A percentile compares a stretch with the other conserved stretches of the same genome.
Evolutionary conservation across 2,888 invertebrate species (phyloP).

Genomic region (Trachelus iudaicus): DNA sequence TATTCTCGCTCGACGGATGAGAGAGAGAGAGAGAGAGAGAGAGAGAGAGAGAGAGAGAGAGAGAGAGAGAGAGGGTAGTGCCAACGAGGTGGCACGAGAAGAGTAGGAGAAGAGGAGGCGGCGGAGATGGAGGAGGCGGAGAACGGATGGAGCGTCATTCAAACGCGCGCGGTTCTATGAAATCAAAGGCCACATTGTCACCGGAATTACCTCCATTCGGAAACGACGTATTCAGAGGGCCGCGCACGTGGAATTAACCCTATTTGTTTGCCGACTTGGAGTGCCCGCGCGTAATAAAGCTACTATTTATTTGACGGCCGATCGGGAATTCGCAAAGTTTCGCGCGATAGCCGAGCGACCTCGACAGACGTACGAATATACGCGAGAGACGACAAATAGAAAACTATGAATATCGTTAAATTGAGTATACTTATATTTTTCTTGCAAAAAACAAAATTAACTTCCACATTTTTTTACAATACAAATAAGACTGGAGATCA

Average conservation of each 20-base stretch:
- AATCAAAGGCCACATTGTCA: constrained; percentile 66
- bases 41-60: neutral
- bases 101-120: constrained; percentile 20
- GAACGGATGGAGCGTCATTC: constrained; percentile 52
- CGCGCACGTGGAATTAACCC: constrained; percentile 63
- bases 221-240: constrained; percentile 62
- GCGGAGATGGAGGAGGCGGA: constrained; percentile 25
- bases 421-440: neutral
- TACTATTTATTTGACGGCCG: constrained; percentile 49
- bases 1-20: constrained; percentile 37
- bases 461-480: neutral
- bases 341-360: neutral
- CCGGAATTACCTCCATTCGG: constrained; percentile 64
- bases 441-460: too few relatives aligned
- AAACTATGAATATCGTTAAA: neutral
- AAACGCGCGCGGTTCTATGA: constrained; percentile 59
- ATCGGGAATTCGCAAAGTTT: constrained; percentile 29
- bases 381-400: too few relatives aligned
- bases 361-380: too few relatives aligned
- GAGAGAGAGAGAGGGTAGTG: constrained; percentile 7
- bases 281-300: constrained; percentile 53
- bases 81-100: constrained; percentile 18
- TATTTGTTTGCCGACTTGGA: constrained; percentile 61
- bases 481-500: neutral
- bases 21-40: neutral